phyloP scores from a whole-genome alignment of 2,113 vertebrate species.

The Carlito syrichta region DNA sequence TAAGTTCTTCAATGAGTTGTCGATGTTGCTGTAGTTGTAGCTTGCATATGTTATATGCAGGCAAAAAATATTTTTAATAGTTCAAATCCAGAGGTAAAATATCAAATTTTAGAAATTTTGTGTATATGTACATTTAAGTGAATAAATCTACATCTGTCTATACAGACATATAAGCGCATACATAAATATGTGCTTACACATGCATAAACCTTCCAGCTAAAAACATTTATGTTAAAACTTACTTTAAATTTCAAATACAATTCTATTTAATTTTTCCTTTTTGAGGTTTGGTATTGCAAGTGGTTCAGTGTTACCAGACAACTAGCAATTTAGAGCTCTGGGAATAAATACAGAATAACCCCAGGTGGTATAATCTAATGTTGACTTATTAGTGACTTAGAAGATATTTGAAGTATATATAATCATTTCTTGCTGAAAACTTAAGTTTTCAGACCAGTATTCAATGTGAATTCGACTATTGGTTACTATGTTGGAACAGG shows the following conservation, averaged over 20 bases:
- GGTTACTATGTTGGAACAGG: slow-evolving; percentile 4
- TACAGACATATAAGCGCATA: background rate
- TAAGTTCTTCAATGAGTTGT: slow-evolving; percentile 48
- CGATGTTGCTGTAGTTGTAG: slow-evolving; percentile 26
- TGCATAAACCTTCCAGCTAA: background rate
- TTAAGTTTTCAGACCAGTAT: background rate
- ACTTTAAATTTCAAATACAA: background rate
- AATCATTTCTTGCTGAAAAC: background rate
- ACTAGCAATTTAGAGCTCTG: background rate
- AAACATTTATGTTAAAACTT: slow-evolving; percentile 1
- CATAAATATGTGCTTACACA: background rate
- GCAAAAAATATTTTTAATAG: slow-evolving; percentile 22
- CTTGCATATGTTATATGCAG: slow-evolving; percentile 28
- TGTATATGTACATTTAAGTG: background rate
- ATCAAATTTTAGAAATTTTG: background rate
- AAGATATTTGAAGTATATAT: background rate
- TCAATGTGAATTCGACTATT: background rate
- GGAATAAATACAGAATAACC: background rate
- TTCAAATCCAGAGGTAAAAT: background rate
- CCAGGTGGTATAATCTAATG: background rate
- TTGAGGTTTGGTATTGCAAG: background rate
- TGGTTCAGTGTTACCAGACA: background rate
- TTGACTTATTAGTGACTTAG: background rate
- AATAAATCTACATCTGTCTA: background rate
- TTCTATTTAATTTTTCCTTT: background rate